These are phyloP conservation scores for Panulirus ornatus DNA, from an alignment of 1,140 invertebrate genomes.

Conservation along the genomic window DNA sequence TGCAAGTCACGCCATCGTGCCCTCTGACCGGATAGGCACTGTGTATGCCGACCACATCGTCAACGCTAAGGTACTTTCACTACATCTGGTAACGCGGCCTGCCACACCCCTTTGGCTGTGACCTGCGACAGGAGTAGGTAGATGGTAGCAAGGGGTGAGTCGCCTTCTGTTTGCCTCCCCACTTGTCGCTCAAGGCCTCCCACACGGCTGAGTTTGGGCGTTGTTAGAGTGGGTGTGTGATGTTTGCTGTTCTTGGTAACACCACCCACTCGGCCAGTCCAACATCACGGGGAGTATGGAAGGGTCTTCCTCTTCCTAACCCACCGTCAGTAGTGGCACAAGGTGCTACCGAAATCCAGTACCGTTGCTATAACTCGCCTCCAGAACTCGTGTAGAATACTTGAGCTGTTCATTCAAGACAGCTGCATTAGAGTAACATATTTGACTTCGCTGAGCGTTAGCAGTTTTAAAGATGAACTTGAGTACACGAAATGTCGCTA, in stretches of 20 bases:
- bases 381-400: neutral
- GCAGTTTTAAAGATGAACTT: too few relatives aligned
- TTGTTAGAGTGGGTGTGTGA: constrained; percentile 16
- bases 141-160: neutral
- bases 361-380: neutral
- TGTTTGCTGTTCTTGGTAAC: constrained; percentile 27
- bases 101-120: neutral
- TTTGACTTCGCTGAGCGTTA: too few relatives aligned
- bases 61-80: constrained; percentile 59
- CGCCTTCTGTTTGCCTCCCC: constrained; percentile 24
- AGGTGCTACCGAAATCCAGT: neutral
- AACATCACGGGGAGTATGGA: neutral
- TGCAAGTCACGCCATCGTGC: constrained; percentile 50
- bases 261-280: neutral
- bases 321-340: neutral
- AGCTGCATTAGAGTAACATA: too few relatives aligned
- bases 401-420: neutral
- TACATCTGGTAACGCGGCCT: constrained; percentile 32
- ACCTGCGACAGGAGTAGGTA: neutral
- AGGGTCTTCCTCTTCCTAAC: neutral
- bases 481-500: too few relatives aligned
- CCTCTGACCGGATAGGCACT: neutral
- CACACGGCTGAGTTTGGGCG: neutral
- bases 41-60: constrained; percentile 2
- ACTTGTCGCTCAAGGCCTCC: constrained; percentile 22